Base-by-base conservation (phyloP, 2,797 vertebrate genomes). In the Sebastolobus altivelis region DNA sequence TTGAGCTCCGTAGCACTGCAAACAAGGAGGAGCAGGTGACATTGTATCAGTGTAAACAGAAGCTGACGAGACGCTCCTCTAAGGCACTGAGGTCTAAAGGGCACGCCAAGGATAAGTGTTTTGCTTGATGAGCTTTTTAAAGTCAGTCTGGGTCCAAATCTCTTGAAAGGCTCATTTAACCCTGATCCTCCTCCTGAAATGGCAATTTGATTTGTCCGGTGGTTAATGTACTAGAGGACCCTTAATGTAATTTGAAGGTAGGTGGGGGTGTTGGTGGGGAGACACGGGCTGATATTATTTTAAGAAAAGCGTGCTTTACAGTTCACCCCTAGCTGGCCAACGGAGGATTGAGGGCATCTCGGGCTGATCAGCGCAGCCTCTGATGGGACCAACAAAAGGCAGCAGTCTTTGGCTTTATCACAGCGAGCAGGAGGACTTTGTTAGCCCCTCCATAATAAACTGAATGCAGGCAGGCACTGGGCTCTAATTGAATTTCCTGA, bases 81-180 rank as follows among this genome's bases (percentile, higher is more conserved):
- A 18, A 88, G 83, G 74, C 78, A 22, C 55, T 0, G 61, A 73
- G 88, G 93, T 88, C 81, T 78, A 93, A 88, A 95, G 93, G 92
- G 87, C 90, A 89, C 9, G 16, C 61, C 86, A 91, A 95, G 91
- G 94, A 92, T 85, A 92, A 92, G 90, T 86, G 87, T 89, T 89
- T 90, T 65, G 72, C 78, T 82, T 91, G 89, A 92, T 92, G 85
- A 92, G 92, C 91, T 91, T 93, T 92, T 93, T 90, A 92, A 93
- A 91, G 81, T 87, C 82, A 80, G 87, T 68, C 88, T 72, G 56
- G 74, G 82, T 91, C 88, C 90, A 90, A 92, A 91, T 90, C 88
- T 89, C 84, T 73, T 91, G 81, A 93, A 95, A 93, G 94, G 88
- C 81, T 94, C 92, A 93, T 94, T 95, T 93, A 94, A 94, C 93